These are phyloP conservation scores for Drosophila orosa DNA, from an alignment of 1,140 invertebrate species.

Conservation along the genomic window DNA sequence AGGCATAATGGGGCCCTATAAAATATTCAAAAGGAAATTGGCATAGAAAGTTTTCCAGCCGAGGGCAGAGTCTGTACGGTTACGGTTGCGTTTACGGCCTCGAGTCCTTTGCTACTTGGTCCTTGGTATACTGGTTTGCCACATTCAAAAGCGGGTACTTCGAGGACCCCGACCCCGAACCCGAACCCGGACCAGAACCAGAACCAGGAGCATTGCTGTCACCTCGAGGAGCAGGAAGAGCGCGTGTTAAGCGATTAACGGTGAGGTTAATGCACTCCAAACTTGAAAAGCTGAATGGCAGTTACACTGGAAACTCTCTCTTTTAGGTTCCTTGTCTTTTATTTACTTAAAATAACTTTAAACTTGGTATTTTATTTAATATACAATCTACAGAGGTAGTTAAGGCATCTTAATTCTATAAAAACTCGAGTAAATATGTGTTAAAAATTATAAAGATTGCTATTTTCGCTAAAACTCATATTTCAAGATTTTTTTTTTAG, in stretches of 20 bases:
- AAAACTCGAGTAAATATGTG: neutral
- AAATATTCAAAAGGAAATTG: conserved; percentile 83
- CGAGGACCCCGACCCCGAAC: conserved; percentile 19
- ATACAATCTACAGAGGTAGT: neutral
- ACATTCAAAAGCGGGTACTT: conserved; percentile 29
- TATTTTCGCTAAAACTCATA: too few relatives aligned
- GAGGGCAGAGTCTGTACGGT: conserved; percentile 2
- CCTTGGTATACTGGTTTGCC: conserved; percentile 3
- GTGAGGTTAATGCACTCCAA: conserved; percentile 74
- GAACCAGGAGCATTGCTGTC: neutral
- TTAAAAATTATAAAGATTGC: neutral
- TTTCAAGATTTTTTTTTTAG: too few relatives aligned
- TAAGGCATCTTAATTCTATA: too few relatives aligned
- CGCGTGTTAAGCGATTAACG: conserved; percentile 70
- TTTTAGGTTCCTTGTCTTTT: too few relatives aligned
- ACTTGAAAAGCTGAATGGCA: conserved; percentile 14
- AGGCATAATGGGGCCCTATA: conserved; percentile 81
- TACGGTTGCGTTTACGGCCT: conserved; percentile 1
- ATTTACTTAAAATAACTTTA: neutral
- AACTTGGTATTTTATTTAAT: neutral
- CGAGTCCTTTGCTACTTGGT: conserved; percentile 5
- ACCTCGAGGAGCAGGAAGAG: conserved; percentile 20
- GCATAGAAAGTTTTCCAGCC: conserved; percentile 64
- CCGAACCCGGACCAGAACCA: neutral
- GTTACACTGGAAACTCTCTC: neutral